Conservation (phyloP, 1,140 invertebrate genomes). For the Melitaea cinxia region DNA sequence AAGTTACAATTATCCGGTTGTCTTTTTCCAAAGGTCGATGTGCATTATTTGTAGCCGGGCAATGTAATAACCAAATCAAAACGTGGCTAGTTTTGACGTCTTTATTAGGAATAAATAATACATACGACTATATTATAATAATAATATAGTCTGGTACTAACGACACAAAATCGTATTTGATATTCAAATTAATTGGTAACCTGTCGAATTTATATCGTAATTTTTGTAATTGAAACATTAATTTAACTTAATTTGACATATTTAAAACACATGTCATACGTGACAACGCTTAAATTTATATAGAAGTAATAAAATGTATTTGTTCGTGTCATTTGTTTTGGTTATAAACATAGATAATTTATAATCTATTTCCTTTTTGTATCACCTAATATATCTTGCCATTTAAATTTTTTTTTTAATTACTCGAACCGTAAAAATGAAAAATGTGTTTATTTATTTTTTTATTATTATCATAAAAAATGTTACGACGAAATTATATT, state of each 20-base stretch:
- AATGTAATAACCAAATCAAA: background rate
- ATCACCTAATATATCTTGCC: slow-evolving; percentile 5
- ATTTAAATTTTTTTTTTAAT: slow-evolving; percentile 6
- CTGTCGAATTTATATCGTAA: background rate
- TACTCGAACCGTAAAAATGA: background rate
- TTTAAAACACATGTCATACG: background rate
- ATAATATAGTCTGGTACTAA: background rate
- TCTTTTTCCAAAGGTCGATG: too few relatives aligned
- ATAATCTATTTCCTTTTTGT: slow-evolving; percentile 8
- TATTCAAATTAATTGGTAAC: slow-evolving; percentile 3
- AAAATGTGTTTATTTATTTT: background rate
- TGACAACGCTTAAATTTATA: background rate
- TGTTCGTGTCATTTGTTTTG: background rate
- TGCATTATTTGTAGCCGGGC: too few relatives aligned
- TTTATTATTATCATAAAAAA: too few relatives aligned
- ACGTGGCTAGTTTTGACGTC: background rate
- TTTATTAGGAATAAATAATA: slow-evolving; percentile 1
- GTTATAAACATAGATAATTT: slow-evolving; percentile 5
- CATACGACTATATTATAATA: too few relatives aligned
- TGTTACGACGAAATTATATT: too few relatives aligned
- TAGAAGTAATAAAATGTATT: slow-evolving; percentile 3
- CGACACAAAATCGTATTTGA: background rate
- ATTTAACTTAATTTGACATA: slow-evolving; percentile 4
- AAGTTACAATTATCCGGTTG: too few relatives aligned
- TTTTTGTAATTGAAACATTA: slow-evolving; percentile 10